These are phyloP conservation scores for Vanessa tameamea DNA, from an alignment of 1,140 invertebrate genomes.

Conservation along the genomic window DNA sequence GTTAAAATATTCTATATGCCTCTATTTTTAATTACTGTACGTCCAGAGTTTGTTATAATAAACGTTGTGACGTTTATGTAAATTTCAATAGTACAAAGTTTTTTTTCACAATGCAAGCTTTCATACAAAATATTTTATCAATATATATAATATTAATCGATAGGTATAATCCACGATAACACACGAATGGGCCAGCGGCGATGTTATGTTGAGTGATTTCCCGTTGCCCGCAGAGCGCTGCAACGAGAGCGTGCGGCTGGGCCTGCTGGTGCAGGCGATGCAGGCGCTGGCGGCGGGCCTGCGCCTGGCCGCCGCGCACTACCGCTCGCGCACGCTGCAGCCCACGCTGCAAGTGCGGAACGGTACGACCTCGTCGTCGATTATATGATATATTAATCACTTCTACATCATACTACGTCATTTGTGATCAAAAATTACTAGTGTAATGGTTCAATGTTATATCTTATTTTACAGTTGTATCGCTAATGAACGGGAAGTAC, in stretches of 20 bases:
- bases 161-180: no score
- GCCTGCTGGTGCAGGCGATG: constrained; percentile 92
- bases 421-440: no score
- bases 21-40: no score
- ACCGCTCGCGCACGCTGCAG: constrained; percentile 90
- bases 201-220: no score
- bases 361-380: constrained; percentile 43
- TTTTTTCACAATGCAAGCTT: no score
- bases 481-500: constrained; percentile 94
- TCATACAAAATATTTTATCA: no score
- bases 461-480: constrained; percentile 85
- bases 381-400: no score
- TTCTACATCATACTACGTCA: no score
- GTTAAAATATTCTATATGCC: no score
- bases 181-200: no score
- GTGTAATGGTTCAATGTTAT: neutral
- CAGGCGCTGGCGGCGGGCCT: constrained; percentile 96
- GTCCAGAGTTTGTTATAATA: neutral
- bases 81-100: no score
- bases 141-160: no score
- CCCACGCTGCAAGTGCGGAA: constrained; percentile 90
- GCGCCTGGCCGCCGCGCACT: constrained; percentile 93
- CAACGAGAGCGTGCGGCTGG: constrained; percentile 92
- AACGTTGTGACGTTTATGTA: neutral
- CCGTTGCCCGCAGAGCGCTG: constrained; percentile 67